Conservation (phyloP, 2,888 invertebrate genomes). For the Hedychridium roseum region DNA sequence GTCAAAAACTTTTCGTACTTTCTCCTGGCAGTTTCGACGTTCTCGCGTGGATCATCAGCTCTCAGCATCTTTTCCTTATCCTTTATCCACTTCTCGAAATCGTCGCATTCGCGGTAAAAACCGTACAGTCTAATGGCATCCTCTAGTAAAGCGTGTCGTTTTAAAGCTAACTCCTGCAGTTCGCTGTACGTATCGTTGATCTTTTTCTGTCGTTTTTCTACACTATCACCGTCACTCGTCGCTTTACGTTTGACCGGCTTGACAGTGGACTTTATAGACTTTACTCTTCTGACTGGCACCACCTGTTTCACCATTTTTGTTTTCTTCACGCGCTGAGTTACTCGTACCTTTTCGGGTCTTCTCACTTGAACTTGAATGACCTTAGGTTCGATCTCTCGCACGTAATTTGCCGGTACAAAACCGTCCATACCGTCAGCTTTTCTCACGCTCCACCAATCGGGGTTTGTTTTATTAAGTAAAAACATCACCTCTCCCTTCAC, state of each 20-base stretch:
- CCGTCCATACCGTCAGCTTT: conserved; percentile 92
- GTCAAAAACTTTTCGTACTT: conserved; percentile 98
- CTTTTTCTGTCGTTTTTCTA: conserved; percentile 80
- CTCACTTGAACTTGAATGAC: conserved; percentile 83
- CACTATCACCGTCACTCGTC: conserved; percentile 75
- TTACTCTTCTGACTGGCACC: conserved; percentile 77
- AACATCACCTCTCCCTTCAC: conserved; percentile 93
- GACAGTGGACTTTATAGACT: conserved; percentile 63
- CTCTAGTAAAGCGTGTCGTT: conserved; percentile 84
- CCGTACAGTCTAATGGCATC: conserved; percentile 92
- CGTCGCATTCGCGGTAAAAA: conserved; percentile 96
- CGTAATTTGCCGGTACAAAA: conserved; percentile 97
- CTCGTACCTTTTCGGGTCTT: conserved; percentile 83
- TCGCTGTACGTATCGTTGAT: conserved; percentile 85
- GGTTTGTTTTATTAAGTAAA: conserved; percentile 92
- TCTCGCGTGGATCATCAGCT: conserved; percentile 84
- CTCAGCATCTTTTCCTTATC: conserved; percentile 91
- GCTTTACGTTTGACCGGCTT: conserved; percentile 56
- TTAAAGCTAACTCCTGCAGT: conserved; percentile 80
- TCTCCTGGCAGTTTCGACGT: conserved; percentile 90
- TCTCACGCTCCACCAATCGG: conserved; percentile 99
- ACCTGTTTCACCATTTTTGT: conserved; percentile 87
- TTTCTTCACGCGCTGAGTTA: conserved; percentile 87
- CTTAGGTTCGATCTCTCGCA: conserved; percentile 89
- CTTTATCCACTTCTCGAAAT: conserved; percentile 97